phyloP scores from a whole-genome alignment of 1,140 invertebrate genomes.

The Cardiocondyla obscurior region DNA sequence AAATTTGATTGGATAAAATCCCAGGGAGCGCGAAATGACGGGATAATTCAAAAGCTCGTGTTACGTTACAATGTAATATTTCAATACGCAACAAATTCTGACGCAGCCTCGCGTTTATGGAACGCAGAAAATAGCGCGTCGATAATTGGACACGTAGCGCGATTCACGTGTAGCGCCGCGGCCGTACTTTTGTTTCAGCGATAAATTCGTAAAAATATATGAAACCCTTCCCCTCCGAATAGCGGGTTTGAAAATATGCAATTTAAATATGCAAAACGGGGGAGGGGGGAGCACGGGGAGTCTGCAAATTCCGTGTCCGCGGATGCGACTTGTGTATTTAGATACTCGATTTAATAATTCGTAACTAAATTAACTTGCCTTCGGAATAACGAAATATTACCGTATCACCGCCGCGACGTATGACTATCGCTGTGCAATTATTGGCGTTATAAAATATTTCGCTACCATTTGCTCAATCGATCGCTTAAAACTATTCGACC shows the following conservation, averaged over 20 bases:
- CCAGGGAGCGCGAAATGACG: background rate
- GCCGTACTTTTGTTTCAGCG: background rate
- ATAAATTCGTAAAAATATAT: slow-evolving; percentile 1
- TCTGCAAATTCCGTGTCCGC: background rate
- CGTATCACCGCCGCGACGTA: no score
- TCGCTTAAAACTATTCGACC: slow-evolving; percentile 11
- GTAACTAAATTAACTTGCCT: background rate
- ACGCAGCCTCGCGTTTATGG: background rate
- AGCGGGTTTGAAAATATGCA: background rate
- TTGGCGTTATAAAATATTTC: slow-evolving; percentile 1
- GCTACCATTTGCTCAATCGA: background rate
- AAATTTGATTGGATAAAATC: slow-evolving; percentile 35
- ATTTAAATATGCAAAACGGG: background rate
- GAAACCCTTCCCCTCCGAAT: no score
- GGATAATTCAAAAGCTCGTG: slow-evolving; percentile 35
- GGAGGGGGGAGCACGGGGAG: no score
- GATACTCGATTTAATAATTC: background rate
- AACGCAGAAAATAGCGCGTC: slow-evolving; percentile 6
- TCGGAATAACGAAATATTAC: background rate
- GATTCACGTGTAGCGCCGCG: background rate
- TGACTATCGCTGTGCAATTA: background rate
- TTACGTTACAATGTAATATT: slow-evolving; percentile 24
- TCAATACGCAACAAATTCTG: background rate
- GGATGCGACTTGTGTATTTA: background rate
- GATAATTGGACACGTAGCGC: background rate